Percentiles rank a stretch among this genome's conserved stretches.
These are phyloP conservation scores for Cheilosia scutellata DNA, from an alignment of 2,888 invertebrate species.

Conservation along the genomic window DNA sequence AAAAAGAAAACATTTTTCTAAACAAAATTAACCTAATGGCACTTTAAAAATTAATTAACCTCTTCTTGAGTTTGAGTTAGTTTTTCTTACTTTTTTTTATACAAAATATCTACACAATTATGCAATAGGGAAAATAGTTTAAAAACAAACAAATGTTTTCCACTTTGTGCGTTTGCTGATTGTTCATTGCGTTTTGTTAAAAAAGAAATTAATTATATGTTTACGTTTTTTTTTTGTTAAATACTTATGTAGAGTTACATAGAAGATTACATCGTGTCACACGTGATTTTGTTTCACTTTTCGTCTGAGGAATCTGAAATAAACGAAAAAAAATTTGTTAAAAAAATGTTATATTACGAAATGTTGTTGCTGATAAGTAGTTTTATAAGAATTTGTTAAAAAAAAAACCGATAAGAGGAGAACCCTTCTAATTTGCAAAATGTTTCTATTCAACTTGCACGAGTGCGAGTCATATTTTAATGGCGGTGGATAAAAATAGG, in stretches of 20 bases:
- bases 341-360: neutral
- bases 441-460: neutral
- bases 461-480: neutral
- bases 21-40: constrained; percentile 72
- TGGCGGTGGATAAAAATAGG: constrained; percentile 19
- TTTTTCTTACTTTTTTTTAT: constrained; percentile 46
- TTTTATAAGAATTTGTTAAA: neutral
- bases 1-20: constrained; percentile 44
- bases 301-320: constrained; percentile 64
- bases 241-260: constrained; percentile 38
- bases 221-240: constrained; percentile 6
- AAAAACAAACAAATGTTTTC: constrained; percentile 3
- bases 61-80: constrained; percentile 45
- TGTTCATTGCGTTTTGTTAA: constrained; percentile 61
- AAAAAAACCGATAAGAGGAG: neutral
- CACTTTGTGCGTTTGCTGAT: constrained; percentile 57
- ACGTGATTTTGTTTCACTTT: constrained; percentile 19
- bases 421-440: neutral
- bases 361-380: neutral
- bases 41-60: constrained; percentile 72
- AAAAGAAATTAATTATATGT: constrained; percentile 9
- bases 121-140: constrained; percentile 19
- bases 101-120: constrained; percentile 65
- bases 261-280: constrained; percentile 34
- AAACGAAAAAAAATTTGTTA: constrained; percentile 14